Conservation (phyloP, 2,888 invertebrate species). For the Biston stratarius region DNA sequence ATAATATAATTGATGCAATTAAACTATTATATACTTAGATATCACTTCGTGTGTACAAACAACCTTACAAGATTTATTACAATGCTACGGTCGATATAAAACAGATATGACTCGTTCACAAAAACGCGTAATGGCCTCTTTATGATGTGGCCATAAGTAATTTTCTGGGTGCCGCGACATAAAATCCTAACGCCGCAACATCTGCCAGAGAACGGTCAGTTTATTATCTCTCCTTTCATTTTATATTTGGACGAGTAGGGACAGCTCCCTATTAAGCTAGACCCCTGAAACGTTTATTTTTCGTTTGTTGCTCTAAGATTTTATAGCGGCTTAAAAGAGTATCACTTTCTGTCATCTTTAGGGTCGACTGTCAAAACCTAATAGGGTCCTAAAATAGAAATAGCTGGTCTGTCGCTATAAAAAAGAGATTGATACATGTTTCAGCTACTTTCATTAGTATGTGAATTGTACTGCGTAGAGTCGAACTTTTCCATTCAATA, state of each 20-base stretch:
- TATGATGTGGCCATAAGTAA: slow-evolving; percentile 17
- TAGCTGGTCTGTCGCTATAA: background rate
- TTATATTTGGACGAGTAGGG: slow-evolving; percentile 5
- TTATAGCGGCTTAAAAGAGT: slow-evolving; percentile 2
- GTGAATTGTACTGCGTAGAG: background rate
- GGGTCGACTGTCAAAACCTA: no score
- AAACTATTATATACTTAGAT: background rate
- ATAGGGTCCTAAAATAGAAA: no score
- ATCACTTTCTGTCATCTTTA: background rate
- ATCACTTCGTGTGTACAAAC: background rate
- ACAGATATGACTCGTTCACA: background rate
- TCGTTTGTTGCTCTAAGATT: background rate
- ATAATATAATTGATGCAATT: background rate
- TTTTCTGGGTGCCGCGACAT: slow-evolving; percentile 25
- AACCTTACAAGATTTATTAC: background rate
- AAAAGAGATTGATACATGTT: background rate
- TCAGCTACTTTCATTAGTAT: background rate
- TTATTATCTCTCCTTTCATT: slow-evolving; percentile 23
- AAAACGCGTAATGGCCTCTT: slow-evolving; percentile 14
- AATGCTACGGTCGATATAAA: background rate
- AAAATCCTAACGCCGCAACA: slow-evolving; percentile 16
- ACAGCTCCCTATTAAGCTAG: slow-evolving; percentile 12
- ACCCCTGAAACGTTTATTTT: slow-evolving; percentile 13
- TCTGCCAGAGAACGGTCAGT: slow-evolving; percentile 10
- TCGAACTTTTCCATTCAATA: no score